These are phyloP conservation scores for Neosilurus hyrtlii DNA, from an alignment of 2,797 vertebrate genomes.

Conservation along the genomic window DNA sequence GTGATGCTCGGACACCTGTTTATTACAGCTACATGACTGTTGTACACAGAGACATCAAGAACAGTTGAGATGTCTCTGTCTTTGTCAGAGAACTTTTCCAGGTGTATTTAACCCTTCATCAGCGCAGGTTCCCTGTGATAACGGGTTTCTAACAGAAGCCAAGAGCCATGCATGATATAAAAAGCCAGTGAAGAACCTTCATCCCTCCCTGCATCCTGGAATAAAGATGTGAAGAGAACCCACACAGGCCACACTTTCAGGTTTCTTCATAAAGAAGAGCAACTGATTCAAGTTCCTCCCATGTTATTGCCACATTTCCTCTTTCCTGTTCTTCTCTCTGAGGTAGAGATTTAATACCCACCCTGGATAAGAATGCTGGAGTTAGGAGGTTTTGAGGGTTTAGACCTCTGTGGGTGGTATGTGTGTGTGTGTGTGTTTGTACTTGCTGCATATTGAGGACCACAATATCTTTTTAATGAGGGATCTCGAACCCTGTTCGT, in stretches of 20 bases:
- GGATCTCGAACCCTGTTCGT: no score
- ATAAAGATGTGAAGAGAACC: neutral
- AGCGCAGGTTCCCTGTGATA: neutral
- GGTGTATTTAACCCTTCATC: no score
- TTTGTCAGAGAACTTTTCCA: no score
- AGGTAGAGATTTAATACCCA: neutral
- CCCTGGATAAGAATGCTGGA: neutral
- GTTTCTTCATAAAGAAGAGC: neutral
- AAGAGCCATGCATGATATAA: neutral
- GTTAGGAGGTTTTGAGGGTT: neutral
- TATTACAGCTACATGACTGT: no score
- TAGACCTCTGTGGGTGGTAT: neutral
- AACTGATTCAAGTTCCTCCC: neutral
- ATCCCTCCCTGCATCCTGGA: neutral
- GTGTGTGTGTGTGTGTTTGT: neutral
- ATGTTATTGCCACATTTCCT: neutral
- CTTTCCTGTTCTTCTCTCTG: neutral
- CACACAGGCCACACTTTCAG: no score
- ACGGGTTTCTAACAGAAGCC: neutral
- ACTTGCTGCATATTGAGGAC: no score
- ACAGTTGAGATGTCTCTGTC: no score
- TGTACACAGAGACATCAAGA: no score
- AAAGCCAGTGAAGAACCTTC: neutral
- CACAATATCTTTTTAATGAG: no score
- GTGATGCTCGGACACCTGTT: no score